Evolutionary conservation across 2,888 invertebrate genomes (phyloP).

Genomic region (Clostera curtula): DNA sequence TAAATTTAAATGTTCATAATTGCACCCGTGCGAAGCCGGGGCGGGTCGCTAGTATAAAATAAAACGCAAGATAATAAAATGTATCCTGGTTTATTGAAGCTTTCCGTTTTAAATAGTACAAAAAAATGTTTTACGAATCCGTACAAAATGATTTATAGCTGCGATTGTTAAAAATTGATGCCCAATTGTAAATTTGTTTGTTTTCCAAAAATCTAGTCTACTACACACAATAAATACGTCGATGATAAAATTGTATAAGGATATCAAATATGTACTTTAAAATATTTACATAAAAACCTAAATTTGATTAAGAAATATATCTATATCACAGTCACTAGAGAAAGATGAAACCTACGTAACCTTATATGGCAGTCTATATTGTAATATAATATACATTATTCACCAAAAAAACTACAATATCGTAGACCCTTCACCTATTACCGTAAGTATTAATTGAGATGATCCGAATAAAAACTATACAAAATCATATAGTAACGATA

Average conservation of each 20-base stretch:
- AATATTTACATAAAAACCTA: constrained; percentile 64
- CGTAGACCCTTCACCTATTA: constrained; percentile 34
- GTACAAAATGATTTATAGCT: constrained; percentile 44
- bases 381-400: constrained; percentile 54
- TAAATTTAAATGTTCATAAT: no score
- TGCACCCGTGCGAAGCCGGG: no score
- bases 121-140: constrained; percentile 40
- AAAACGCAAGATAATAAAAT: constrained; percentile 32
- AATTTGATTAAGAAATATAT: constrained; percentile 59
- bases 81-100: constrained; percentile 46
- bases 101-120: constrained; percentile 40
- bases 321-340: constrained; percentile 74
- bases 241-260: constrained; percentile 68
- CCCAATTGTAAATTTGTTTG: constrained; percentile 26
- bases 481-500: no score
- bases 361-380: constrained; percentile 60
- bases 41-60: constrained; percentile 4
- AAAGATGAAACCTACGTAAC: constrained; percentile 58
- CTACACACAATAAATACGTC: constrained; percentile 54
- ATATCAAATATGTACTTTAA: constrained; percentile 67
- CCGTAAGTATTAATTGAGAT: no score
- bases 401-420: constrained; percentile 48
- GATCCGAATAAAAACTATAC: no score
- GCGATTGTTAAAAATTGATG: constrained; percentile 22
- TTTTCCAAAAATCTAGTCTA: constrained; percentile 25